Evolutionary conservation across 1,140 invertebrate genomes (phyloP).

Genomic region (Dinoponera quadriceps): DNA sequence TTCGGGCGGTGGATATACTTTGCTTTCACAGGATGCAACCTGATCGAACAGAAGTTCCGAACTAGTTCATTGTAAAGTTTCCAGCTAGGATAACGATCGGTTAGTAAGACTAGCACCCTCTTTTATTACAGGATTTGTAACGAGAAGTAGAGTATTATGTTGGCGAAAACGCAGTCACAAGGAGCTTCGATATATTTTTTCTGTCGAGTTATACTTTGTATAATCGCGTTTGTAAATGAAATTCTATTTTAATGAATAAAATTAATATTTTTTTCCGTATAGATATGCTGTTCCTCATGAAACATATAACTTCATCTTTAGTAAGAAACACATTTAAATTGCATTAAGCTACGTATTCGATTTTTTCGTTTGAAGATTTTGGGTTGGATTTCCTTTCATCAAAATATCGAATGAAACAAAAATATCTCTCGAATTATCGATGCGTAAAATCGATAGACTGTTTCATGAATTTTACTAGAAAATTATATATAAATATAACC

Average conservation of each 20-base stretch:
- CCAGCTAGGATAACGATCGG: constrained; percentile 73
- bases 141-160: constrained; percentile 9
- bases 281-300: too few species aligned
- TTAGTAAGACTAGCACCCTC: constrained; percentile 38
- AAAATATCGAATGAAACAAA: neutral
- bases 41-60: constrained; percentile 77
- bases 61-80: constrained; percentile 78
- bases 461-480: neutral
- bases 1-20: constrained; percentile 72
- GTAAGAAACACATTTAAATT: neutral
- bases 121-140: constrained; percentile 36
- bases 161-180: constrained; percentile 12
- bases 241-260: neutral
- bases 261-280: constrained; percentile 2
- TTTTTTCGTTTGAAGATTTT: neutral
- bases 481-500: neutral
- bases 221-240: neutral
- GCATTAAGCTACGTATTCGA: neutral
- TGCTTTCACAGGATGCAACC: constrained; percentile 75
- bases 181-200: neutral
- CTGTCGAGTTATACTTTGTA: neutral
- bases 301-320: neutral
- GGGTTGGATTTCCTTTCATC: neutral
- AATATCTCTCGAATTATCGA: neutral
- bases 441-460: neutral